Evolutionary conservation across 2,888 invertebrate species (phyloP).

Genomic region (Lycia hirtaria): DNA sequence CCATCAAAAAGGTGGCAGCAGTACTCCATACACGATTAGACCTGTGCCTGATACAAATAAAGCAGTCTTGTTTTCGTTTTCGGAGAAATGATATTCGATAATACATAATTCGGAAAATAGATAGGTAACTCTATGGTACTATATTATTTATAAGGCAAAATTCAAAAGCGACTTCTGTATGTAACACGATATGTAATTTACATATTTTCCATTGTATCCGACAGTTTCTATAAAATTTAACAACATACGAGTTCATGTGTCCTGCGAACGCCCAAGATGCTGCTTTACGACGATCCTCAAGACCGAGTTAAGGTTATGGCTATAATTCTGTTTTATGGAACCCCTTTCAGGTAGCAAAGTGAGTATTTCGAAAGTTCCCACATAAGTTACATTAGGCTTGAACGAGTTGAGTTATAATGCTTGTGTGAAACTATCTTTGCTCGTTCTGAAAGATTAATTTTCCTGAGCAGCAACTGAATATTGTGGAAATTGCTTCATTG

Average conservation of each 20-base stretch:
- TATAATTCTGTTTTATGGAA: conserved; percentile 84
- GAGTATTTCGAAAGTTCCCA: conserved; percentile 73
- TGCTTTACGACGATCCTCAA: conserved; percentile 80
- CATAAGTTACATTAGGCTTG: conserved; percentile 62
- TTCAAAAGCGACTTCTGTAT: conserved; percentile 49
- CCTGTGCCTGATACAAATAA: no score
- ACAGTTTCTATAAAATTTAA: conserved; percentile 81
- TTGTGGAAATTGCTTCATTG: neutral
- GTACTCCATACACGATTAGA: no score
- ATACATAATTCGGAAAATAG: no score
- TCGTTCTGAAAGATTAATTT: conserved; percentile 18
- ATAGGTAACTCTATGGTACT: no score
- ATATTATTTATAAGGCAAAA: conserved; percentile 51
- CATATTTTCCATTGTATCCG: conserved; percentile 76
- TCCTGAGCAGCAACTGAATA: neutral
- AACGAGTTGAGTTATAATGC: conserved; percentile 43
- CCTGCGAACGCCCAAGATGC: conserved; percentile 76
- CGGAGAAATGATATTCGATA: no score
- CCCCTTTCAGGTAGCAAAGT: conserved; percentile 81
- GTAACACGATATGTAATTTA: conserved; percentile 64
- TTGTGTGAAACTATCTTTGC: conserved; percentile 16
- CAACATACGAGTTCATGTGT: conserved; percentile 75
- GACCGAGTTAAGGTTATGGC: conserved; percentile 80
- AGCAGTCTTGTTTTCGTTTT: no score
- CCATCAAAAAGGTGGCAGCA: no score